phyloP scores from a whole-genome alignment of 2,888 invertebrate genomes.

The Pyralis farinalis region DNA sequence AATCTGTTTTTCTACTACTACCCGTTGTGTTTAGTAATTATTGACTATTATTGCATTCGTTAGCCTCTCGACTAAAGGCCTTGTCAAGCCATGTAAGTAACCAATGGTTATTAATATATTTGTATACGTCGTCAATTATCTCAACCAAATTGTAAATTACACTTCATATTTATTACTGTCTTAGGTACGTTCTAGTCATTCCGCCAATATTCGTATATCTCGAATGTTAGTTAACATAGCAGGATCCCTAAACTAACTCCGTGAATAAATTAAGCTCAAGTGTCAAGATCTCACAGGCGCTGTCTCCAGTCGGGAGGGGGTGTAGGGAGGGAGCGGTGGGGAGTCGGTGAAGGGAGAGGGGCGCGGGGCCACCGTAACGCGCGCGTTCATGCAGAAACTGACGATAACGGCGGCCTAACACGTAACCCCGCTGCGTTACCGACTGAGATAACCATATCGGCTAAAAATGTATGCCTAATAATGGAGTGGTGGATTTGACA shows the following conservation, averaged over 20 bases:
- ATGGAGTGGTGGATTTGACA: constrained; percentile 49
- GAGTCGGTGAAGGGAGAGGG: constrained; percentile 21
- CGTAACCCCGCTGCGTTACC: constrained; percentile 59
- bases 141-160: no score
- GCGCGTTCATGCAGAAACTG: constrained; percentile 79
- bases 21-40: no score
- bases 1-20: no score
- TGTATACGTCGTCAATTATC: no score
- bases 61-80: no score
- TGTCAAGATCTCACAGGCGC: constrained; percentile 70
- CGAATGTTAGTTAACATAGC: not conserved
- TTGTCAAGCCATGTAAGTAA: no score
- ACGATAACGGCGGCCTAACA: constrained; percentile 79
- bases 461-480: constrained; percentile 77
- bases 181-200: no score
- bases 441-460: constrained; percentile 56
- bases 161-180: no score
- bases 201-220: no score
- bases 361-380: constrained; percentile 62
- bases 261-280: constrained; percentile 71
- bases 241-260: constrained; percentile 14
- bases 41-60: no score
- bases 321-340: constrained; percentile 20
- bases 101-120: no score
- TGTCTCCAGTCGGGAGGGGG: constrained; percentile 39